Conservation (phyloP, 1,140 invertebrate genomes). For the Diachasmimorpha longicaudata region DNA sequence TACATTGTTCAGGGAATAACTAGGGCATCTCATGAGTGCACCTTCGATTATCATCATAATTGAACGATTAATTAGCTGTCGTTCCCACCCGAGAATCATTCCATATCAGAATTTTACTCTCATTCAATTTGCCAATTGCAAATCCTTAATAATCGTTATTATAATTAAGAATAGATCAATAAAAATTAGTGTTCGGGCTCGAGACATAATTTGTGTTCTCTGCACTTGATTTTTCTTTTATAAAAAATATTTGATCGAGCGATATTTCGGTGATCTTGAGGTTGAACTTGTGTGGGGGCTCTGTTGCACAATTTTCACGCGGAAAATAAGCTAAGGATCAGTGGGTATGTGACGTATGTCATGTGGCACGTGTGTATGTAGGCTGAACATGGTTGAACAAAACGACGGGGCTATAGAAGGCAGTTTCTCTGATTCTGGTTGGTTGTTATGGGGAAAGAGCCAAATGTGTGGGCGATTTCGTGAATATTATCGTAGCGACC, state of each 20-base stretch:
- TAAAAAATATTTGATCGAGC: too few species aligned
- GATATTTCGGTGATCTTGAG: too few species aligned
- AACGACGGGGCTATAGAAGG: conserved; percentile 37
- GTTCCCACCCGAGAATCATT: too few species aligned
- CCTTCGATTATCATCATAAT: neutral
- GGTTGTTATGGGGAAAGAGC: conserved; percentile 3
- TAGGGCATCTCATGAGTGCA: neutral
- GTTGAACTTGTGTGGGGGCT: neutral
- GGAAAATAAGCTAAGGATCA: conserved; percentile 22
- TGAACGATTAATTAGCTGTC: neutral
- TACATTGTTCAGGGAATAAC: neutral
- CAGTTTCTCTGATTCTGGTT: conserved; percentile 26
- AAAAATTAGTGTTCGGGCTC: too few species aligned
- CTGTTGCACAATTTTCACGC: conserved; percentile 7
- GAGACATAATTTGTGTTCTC: too few species aligned
- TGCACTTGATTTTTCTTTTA: too few species aligned
- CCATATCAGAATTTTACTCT: too few species aligned
- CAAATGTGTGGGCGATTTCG: neutral
- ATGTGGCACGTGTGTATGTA: conserved; percentile 41
- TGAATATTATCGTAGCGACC: neutral
- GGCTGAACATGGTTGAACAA: conserved; percentile 31
- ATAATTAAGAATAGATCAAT: too few species aligned
- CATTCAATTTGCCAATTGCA: too few species aligned
- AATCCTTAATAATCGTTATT: too few species aligned
- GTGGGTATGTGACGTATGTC: conserved; percentile 37